Evolutionary conservation across 2,797 vertebrate genomes (phyloP), one percentile per base, ranked within the genome.

Genomic region (Eulemur albifrons): DNA sequence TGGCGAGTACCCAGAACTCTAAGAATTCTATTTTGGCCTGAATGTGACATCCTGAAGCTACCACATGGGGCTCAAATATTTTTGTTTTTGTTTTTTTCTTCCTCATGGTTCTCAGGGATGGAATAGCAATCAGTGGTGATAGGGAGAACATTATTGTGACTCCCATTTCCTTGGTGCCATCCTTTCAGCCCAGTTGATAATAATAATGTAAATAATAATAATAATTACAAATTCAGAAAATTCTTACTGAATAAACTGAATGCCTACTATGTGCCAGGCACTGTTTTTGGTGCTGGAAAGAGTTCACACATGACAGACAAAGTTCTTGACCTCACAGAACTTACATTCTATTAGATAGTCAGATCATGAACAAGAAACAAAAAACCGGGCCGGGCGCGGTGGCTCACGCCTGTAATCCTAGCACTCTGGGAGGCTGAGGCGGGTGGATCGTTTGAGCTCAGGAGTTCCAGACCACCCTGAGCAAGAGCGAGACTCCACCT

Each of bases 151-250:
- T 84, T 45, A 84, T 20, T 75, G 21, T 69, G 77, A 63, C 65
- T 91, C 95, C 38, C 32, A 69, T 52, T 95, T 84, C 65, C 77
- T 90, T 88, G 25, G 72, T n/a, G 75, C 17, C 25, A 79, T 77
- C 57, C 17, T 73, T 95, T 90, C 52, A 82, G 7, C 52, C 18
- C 73, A 81, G 27, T 85, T 76, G 57, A 90, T 75, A 93, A 69
- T 43, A 88, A 59, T 54, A 54, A 81, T 75, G 40, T 90, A 92
- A 32, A 89, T 61, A 40, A 75, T 50, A 38, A 38, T 73, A 54
- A 38, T 73, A 38, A 84, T 38, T 73, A 1, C n/a, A 72, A 50
- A 83, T 69, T 88, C 70, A 81, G 50, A 54, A 85, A 91, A 75
- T 38, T 65, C 14, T 57, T 52, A 52, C 61, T 25, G 23, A 89